phyloP scores from a whole-genome alignment of 2,113 vertebrate genomes.

The Mus spicilegus region DNA sequence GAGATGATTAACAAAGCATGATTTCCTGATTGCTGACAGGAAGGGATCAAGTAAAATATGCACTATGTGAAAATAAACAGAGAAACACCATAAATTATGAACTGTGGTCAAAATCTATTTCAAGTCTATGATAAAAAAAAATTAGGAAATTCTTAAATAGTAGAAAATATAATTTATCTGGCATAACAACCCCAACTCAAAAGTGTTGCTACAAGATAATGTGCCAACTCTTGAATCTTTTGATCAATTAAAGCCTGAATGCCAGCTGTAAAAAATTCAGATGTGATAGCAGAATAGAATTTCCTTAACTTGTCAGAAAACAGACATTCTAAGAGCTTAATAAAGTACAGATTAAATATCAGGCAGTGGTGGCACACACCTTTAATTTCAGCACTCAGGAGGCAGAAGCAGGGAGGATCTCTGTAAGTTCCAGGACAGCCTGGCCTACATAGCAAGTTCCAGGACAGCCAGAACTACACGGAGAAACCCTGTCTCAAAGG shows the following conservation, averaged over 20 bases:
- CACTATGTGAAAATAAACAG: not conserved
- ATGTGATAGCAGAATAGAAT: not conserved
- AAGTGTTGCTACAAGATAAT: not conserved
- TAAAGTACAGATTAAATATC: constrained; percentile 29
- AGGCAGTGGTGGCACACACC: not conserved
- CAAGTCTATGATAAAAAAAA: constrained; percentile 17
- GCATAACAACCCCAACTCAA: not conserved
- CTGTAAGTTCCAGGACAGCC: not conserved
- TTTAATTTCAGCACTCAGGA: not conserved
- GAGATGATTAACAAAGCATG: not conserved
- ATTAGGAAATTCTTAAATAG: not conserved
- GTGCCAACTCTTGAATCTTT: not conserved
- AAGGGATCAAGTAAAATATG: not conserved
- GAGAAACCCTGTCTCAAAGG: not conserved
- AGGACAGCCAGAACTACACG: not conserved
- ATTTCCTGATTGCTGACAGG: not conserved
- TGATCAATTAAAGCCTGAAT: not conserved
- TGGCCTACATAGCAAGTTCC: not conserved
- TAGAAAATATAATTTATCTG: constrained; percentile 29
- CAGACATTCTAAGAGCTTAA: constrained; percentile 38
- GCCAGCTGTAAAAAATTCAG: not conserved
- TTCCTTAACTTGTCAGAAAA: constrained; percentile 36
- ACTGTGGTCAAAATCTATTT: constrained; percentile 21
- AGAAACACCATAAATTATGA: constrained; percentile 4
- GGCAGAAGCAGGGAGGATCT: not conserved